Base-by-base conservation (phyloP, 2,888 invertebrate species). In the Aplocera efformata region DNA sequence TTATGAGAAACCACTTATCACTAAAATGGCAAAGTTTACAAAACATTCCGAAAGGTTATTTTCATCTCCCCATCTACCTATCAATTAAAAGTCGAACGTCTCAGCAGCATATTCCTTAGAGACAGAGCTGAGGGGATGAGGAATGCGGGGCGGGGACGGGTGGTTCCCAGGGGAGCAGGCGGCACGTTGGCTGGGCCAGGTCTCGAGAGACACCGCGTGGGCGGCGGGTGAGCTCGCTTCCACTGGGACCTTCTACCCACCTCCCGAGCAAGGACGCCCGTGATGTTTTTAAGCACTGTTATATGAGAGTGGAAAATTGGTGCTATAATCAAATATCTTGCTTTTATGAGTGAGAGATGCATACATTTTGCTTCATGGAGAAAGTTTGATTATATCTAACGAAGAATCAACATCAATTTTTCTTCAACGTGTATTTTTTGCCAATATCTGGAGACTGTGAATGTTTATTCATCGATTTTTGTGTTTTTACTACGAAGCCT, bases 11-110 rank as follows among this genome's bases (percentile, higher is more conserved):
- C 13, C 13, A 17, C 27, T 27, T 23, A 28, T 35, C 31, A 31
- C 9, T 4, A n/a, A 29, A 11, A 34, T 11, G 13, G 31, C 23
- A 32, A 37, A 35, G 37, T 35, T 42, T 29, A 36, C 49, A 50
- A 45, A 50, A 50, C 45, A 49, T 46, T 48, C 29, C 13, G 13
- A 29, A 39, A 40, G 39, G 47, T 41, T 55, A 50, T 48, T 50
- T 50, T 47, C 47, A 48, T 50, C 50, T 55, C 48, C 51, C 52
- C 40, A 48, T 48, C 49, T 54, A 51, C 51, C 50, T 55, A 77
- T 76, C 79, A 84, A 83, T 84, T 85, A 83, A 79, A 79, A 78
- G 70, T 76, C 67, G 70, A 76, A 73, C 72, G 76, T 79, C 77
- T 82, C 72, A 72, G 74, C 76, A 77, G 76, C 66, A 73, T 79